A percentile compares a stretch with the other conserved stretches of the same genome.
phyloP scores from a whole-genome alignment of 1,140 invertebrate species.

The Hormaphis cornu region DNA sequence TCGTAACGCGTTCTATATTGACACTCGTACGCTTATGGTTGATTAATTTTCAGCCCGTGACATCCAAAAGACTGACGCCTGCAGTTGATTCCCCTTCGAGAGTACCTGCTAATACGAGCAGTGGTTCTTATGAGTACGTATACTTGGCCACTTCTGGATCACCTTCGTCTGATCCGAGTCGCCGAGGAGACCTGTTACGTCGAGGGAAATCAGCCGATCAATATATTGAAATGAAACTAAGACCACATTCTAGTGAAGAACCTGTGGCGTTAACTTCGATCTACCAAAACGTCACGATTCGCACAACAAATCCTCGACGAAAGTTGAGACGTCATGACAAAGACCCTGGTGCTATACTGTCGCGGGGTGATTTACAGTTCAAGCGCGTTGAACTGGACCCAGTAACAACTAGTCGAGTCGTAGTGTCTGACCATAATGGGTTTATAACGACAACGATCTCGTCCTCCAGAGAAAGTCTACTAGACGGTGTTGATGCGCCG shows the following conservation, averaged over 20 bases:
- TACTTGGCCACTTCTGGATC: slow-evolving; percentile 21
- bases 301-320: slow-evolving; percentile 60
- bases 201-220: slow-evolving; percentile 64
- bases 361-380: slow-evolving; percentile 45
- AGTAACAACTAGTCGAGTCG: slow-evolving; percentile 37
- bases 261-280: slow-evolving; percentile 62
- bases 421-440: slow-evolving; percentile 43
- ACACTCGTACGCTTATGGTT: background rate
- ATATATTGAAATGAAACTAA: slow-evolving; percentile 61
- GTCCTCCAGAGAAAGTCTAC: slow-evolving; percentile 55
- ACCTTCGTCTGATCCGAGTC: slow-evolving; percentile 34
- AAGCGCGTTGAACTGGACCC: slow-evolving; percentile 40
- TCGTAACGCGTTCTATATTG: background rate
- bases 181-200: slow-evolving; percentile 49
- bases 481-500: slow-evolving; percentile 46
- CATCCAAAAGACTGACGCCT: slow-evolving; percentile 29
- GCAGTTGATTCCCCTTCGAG: slow-evolving; percentile 5
- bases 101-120: background rate
- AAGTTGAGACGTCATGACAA: slow-evolving; percentile 54
- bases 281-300: slow-evolving; percentile 61
- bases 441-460: slow-evolving; percentile 45
- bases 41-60: background rate
- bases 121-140: slow-evolving; percentile 13
- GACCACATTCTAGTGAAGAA: slow-evolving; percentile 49
- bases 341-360: slow-evolving; percentile 45